Conservation (phyloP, 2,113 vertebrate species). For the Gymnocephalus cernua region DNA sequence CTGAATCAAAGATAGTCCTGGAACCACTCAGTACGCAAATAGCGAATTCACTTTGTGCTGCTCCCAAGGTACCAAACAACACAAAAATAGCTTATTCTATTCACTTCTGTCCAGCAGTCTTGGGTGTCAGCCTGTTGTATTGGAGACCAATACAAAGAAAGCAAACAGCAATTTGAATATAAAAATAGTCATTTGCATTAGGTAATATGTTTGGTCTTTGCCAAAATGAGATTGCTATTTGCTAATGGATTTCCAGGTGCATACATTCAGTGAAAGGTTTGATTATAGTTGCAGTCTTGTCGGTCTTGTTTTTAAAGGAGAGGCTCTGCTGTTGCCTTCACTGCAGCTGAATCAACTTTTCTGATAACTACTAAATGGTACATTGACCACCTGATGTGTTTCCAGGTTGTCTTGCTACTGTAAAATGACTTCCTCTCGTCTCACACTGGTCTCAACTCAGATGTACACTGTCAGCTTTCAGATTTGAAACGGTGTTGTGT, state of each 20-base stretch:
- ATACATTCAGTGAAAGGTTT: neutral
- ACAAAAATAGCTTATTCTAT: conserved; percentile 28
- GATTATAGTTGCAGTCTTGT: neutral
- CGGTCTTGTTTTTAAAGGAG: conserved; percentile 15
- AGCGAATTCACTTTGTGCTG: conserved; percentile 46
- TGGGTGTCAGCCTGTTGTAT: neutral
- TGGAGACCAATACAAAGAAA: conserved; percentile 1
- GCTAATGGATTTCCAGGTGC: neutral
- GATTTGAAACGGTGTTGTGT: conserved; percentile 32
- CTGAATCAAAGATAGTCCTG: conserved; percentile 56
- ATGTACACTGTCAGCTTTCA: conserved; percentile 22
- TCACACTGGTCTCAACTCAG: conserved; percentile 25
- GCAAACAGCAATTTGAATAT: conserved; percentile 26
- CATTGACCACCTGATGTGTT: conserved; percentile 53
- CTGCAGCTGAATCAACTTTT: conserved; percentile 25
- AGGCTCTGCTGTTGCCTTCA: conserved; percentile 14
- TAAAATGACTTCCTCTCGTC: conserved; percentile 41
- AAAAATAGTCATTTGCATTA: conserved; percentile 24
- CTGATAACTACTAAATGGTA: conserved; percentile 41
- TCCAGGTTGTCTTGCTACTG: conserved; percentile 33
- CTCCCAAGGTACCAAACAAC: conserved; percentile 25
- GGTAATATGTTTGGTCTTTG: conserved; percentile 17
- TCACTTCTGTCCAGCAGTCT: neutral
- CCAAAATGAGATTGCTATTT: conserved; percentile 7
- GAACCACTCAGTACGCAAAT: conserved; percentile 58